A percentile compares a stretch with the other conserved stretches of the same genome.
Evolutionary conservation across 2,888 invertebrate genomes (phyloP).

Genomic region (Physocephala rufipes): DNA sequence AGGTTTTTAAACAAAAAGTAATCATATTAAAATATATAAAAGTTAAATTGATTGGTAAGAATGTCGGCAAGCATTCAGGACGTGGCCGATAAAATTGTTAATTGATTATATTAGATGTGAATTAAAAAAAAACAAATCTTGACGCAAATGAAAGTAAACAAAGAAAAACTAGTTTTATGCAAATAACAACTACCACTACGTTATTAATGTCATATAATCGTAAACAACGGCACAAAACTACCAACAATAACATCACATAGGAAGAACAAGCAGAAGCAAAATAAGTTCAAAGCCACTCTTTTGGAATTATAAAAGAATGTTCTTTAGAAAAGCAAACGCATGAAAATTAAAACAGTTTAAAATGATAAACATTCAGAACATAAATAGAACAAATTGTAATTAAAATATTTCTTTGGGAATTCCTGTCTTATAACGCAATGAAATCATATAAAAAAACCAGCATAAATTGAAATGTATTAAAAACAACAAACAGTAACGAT

Average conservation of each 20-base stretch:
- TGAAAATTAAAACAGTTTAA: neutral
- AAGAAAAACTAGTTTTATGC: no score
- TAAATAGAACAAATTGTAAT: conserved; percentile 16
- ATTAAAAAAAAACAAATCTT: conserved; percentile 17
- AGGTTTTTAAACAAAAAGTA: no score
- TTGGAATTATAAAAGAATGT: neutral
- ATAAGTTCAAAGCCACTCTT: neutral
- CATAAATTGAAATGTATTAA: conserved; percentile 1
- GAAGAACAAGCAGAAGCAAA: neutral
- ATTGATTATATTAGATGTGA: conserved; percentile 12
- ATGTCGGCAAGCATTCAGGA: conserved; percentile 9
- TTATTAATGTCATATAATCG: no score
- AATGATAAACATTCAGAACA: neutral
- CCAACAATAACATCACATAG: neutral
- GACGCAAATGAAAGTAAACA: neutral
- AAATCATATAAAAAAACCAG: neutral
- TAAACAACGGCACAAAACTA: neutral
- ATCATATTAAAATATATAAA: no score
- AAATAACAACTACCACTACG: no score
- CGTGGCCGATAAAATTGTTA: conserved; percentile 19
- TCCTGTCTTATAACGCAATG: conserved; percentile 7
- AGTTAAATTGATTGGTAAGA: conserved; percentile 16
- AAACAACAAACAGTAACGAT: neutral
- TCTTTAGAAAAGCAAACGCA: neutral
- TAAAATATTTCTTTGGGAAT: neutral